Evolutionary conservation across 1,140 invertebrate species (phyloP).

Genomic region (Atta texana): DNA sequence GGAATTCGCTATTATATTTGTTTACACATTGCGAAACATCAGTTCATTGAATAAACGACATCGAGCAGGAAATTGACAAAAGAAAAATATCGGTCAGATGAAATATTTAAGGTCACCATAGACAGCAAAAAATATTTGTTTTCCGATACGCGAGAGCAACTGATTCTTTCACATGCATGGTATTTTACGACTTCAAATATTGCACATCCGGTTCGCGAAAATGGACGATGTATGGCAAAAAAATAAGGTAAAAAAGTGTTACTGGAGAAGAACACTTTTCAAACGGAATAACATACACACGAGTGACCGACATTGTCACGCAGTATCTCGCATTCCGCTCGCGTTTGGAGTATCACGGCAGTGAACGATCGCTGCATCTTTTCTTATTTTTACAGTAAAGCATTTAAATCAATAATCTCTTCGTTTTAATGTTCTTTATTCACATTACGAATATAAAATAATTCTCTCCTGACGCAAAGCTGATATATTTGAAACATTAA

Average conservation of each 20-base stretch:
- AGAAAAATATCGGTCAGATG: neutral
- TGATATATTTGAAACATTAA: neutral
- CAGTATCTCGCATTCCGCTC: neutral
- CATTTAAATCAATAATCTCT: conserved; percentile 10
- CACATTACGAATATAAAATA: neutral
- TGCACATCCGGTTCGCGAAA: conserved; percentile 17
- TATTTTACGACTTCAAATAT: conserved; percentile 38
- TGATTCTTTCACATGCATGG: conserved; percentile 17
- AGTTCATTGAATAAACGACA: neutral
- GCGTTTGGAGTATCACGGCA: conserved; percentile 5
- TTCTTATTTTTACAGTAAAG: neutral
- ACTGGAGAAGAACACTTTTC: neutral
- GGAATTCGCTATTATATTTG: conserved; percentile 15
- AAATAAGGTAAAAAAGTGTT: neutral
- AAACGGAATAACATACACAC: neutral
- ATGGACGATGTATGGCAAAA: conserved; percentile 2
- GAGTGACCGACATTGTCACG: neutral
- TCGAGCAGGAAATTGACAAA: neutral
- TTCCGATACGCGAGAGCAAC: conserved; percentile 34
- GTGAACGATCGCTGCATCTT: neutral
- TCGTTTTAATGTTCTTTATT: neutral
- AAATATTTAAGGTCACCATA: conserved; percentile 54
- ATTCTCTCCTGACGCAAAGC: neutral
- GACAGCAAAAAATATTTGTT: conserved; percentile 39
- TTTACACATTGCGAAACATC: conserved; percentile 7